A percentile compares a stretch with the other conserved stretches of the same genome.
Evolutionary conservation across 2,797 vertebrate genomes (phyloP).

Genomic region (Mastacembelus armatus): DNA sequence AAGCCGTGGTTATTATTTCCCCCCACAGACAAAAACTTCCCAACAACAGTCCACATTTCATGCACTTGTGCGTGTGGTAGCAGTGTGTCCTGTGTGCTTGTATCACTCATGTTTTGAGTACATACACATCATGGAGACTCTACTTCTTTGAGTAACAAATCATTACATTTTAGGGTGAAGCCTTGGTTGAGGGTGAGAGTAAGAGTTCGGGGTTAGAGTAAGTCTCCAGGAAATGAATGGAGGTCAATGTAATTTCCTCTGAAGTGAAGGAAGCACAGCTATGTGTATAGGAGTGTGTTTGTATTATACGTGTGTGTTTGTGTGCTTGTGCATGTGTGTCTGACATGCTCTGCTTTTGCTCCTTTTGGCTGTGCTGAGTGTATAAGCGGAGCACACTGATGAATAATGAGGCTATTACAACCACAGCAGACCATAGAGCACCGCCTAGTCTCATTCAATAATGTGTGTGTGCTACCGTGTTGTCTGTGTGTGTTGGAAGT

Average conservation of each 20-base stretch:
- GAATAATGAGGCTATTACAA: slow-evolving; percentile 81
- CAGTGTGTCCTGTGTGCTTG: too few relatives aligned
- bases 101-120: background rate
- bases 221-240: background rate
- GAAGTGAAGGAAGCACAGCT: background rate
- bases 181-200: too few relatives aligned
- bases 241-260: background rate
- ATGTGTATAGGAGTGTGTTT: slow-evolving; percentile 18
- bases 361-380: slow-evolving; percentile 61
- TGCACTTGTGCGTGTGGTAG: background rate
- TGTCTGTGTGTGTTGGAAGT: slow-evolving; percentile 34
- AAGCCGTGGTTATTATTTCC: slow-evolving; percentile 52
- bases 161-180: too few relatives aligned
- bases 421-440: slow-evolving; percentile 64
- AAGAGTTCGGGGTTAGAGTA: too few relatives aligned
- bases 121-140: too few relatives aligned
- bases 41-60: slow-evolving; percentile 6
- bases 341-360: slow-evolving; percentile 59
- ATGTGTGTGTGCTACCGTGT: slow-evolving; percentile 50
- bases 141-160: too few relatives aligned
- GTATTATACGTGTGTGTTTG: slow-evolving; percentile 1
- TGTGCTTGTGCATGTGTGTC: slow-evolving; percentile 40
- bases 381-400: slow-evolving; percentile 64
- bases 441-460: slow-evolving; percentile 70
- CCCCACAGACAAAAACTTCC: slow-evolving; percentile 53